Base-by-base conservation (phyloP, 2,797 vertebrate species). In the Chanos chanos region DNA sequence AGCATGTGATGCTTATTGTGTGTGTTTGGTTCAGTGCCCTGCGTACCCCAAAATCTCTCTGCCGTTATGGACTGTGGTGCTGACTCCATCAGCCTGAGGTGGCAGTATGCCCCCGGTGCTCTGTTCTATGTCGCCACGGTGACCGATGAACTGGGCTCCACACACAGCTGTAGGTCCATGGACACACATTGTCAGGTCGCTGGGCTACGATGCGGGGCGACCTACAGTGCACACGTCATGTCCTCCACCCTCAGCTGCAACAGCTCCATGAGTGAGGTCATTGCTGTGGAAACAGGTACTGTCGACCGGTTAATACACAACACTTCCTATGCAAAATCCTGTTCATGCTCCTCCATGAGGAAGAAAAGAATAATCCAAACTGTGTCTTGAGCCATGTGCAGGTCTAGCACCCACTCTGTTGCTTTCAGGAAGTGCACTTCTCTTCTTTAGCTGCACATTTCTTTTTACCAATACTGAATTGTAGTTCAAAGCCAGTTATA, bases 171-270 rank as follows among this genome's bases (percentile, higher is more conserved):
- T 60, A 79, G 47, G 43, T 54, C 86, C 7, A 0, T 56, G 0
- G 49, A 64, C 0, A 8, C 58, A 21, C 9, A 1, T 1, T 92
- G 89, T 45, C 61, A 52, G 19, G 80, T 92, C n/a, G 12, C 3
- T 0, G 74, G 78, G 27, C 63, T 93, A 25, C 72, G n/a, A 27
- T 93, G 91, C 56, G 80, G 85, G 68, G 81, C 83, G 31, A 64
- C 25, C 28, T 92, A 90, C 74, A 75, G 61, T 0, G 72, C 76
- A 2, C 77, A 45, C 7, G 79, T 88, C 45, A 61, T 81, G 0
- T 74, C 85, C 50, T 73, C 84, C 66, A 90, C 89, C 78, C 53
- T 77, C 7, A 21, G 64, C 12, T 92, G 90, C 81, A 86, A 89
- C 74, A 87, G 87, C 72, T 68, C 86, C 1, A 21, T 33, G 16